phyloP scores from a whole-genome alignment of 2,113 vertebrate genomes.

The Platichthys flesus region DNA sequence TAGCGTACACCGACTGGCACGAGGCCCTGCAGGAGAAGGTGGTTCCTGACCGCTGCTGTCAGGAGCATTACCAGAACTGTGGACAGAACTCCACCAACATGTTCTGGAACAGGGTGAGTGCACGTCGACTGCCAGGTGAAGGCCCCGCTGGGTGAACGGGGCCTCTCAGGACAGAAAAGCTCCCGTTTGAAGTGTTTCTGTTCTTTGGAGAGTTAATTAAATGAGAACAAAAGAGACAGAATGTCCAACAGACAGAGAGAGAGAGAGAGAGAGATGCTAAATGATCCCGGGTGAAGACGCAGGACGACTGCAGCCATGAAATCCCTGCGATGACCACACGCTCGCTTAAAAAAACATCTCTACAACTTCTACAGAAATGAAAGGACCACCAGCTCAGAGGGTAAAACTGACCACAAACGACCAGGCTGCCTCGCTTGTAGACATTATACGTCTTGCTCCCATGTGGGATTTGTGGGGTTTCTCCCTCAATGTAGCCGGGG shows the following conservation, averaged over 20 bases:
- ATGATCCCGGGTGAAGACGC: background rate
- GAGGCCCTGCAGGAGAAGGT: slow-evolving; percentile 90
- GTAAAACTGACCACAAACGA: background rate
- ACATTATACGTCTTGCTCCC: background rate
- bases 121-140: background rate
- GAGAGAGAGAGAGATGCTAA: background rate
- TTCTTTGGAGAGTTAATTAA: background rate
- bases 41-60: slow-evolving; percentile 96
- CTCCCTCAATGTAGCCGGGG: background rate
- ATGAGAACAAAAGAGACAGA: background rate
- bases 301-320: background rate
- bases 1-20: slow-evolving; percentile 92
- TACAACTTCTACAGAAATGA: background rate
- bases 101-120: slow-evolving; percentile 91
- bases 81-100: slow-evolving; percentile 89
- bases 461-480: background rate
- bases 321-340: too few species aligned
- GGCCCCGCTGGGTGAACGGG: too few species aligned
- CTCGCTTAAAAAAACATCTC: too few species aligned
- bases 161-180: too few species aligned
- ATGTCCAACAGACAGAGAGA: background rate
- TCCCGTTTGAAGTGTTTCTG: too few species aligned
- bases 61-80: slow-evolving; percentile 95
- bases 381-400: background rate
- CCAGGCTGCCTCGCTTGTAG: background rate